Evolutionary conservation across 1,140 invertebrate species (phyloP).

Genomic region (Radopholus similis): DNA sequence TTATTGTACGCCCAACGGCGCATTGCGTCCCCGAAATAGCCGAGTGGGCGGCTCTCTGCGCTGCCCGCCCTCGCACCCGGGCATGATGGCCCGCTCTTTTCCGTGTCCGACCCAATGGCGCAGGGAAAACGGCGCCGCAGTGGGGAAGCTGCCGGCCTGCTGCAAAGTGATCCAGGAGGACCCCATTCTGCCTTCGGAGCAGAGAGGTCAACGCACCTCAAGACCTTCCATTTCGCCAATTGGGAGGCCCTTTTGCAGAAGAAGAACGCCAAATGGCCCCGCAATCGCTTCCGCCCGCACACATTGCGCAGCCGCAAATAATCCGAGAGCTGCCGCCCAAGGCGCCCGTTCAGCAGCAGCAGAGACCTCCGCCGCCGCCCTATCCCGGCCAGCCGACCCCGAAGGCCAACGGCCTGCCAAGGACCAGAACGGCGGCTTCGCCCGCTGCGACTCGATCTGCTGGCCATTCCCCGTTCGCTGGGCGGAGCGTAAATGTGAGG

Average conservation of each 20-base stretch:
- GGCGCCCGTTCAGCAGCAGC: background rate
- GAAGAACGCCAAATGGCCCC: background rate
- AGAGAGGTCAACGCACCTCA: background rate
- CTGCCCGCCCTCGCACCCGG: conserved; percentile 20
- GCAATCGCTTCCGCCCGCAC: background rate
- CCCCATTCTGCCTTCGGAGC: background rate
- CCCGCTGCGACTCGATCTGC: too few species aligned
- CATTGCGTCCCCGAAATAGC: conserved; percentile 27
- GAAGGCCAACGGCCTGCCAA: too few species aligned
- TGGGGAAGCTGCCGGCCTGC: conserved; percentile 1
- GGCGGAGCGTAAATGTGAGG: too few species aligned
- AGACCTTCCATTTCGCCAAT: background rate
- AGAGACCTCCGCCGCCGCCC: conserved; percentile 19
- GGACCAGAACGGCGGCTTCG: too few species aligned
- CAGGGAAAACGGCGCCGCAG: background rate
- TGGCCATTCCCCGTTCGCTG: too few species aligned
- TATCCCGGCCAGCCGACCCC: conserved; percentile 13
- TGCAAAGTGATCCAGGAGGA: conserved; percentile 13
- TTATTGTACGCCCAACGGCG: background rate
- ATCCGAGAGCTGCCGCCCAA: background rate
- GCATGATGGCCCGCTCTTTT: background rate
- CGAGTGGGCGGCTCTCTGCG: conserved; percentile 38
- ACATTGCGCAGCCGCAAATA: background rate
- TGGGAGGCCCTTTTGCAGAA: background rate
- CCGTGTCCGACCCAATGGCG: background rate